Evolutionary conservation across 2,888 invertebrate genomes (phyloP).

Genomic region (Aquatica leii): DNA sequence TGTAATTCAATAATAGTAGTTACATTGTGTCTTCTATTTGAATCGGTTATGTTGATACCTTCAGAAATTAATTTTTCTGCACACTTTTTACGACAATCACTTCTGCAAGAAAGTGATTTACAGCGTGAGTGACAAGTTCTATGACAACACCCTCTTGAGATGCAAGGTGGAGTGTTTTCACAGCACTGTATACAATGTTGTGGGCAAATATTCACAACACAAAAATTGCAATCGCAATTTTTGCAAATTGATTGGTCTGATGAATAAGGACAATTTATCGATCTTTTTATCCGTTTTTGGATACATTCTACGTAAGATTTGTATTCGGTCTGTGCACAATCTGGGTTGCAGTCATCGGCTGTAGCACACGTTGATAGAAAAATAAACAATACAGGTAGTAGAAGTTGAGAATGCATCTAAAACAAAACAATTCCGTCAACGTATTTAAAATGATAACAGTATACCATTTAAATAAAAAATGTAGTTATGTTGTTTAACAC

Average conservation of each 20-base stretch:
- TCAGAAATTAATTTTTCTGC: slow-evolving; percentile 13
- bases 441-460: no score
- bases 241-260: slow-evolving; percentile 33
- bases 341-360: slow-evolving; percentile 31
- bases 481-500: not conserved
- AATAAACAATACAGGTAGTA: slow-evolving; percentile 13
- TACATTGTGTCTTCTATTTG: slow-evolving; percentile 51
- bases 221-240: slow-evolving; percentile 50
- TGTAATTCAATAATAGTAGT: slow-evolving; percentile 59
- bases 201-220: slow-evolving; percentile 43
- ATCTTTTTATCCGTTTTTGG: slow-evolving; percentile 48
- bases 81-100: slow-evolving; percentile 48
- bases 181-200: slow-evolving; percentile 47
- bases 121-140: slow-evolving; percentile 57
- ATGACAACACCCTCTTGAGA: slow-evolving; percentile 56
- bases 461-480: not conserved
- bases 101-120: slow-evolving; percentile 51
- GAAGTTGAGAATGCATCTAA: slow-evolving; percentile 27
- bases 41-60: slow-evolving; percentile 13
- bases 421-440: slow-evolving; percentile 16
- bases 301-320: slow-evolving; percentile 53
- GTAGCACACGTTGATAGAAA: not conserved
- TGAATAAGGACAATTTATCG: slow-evolving; percentile 37
- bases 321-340: slow-evolving; percentile 53
- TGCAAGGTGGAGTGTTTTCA: slow-evolving; percentile 47